Conservation (phyloP, 2,888 invertebrate species). For the Formica aserva region DNA sequence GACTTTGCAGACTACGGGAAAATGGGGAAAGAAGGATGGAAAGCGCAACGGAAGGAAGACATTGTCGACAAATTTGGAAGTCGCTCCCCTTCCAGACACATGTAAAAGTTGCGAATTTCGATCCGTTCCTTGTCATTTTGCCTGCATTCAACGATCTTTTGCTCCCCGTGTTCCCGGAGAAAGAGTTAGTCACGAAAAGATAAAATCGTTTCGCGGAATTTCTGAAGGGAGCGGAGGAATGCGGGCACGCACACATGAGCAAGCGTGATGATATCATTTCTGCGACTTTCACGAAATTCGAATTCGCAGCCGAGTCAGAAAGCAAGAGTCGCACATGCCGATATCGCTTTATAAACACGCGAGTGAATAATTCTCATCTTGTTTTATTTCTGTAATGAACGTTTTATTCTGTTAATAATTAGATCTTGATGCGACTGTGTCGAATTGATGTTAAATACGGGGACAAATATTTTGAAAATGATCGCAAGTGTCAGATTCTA, state of each 20-base stretch:
- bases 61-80: slow-evolving; percentile 34
- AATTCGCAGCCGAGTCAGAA: slow-evolving; percentile 21
- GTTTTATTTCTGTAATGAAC: slow-evolving; percentile 3
- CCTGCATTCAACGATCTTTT: not conserved
- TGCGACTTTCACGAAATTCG: slow-evolving; percentile 11
- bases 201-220: slow-evolving; percentile 2
- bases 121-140: slow-evolving; percentile 11
- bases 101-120: slow-evolving; percentile 47
- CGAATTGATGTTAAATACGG: not conserved
- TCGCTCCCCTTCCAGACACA: slow-evolving; percentile 20
- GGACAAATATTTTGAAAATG: not conserved
- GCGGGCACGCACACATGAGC: not conserved
- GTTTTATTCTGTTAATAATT: slow-evolving; percentile 17
- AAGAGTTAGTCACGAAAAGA: slow-evolving; percentile 14
- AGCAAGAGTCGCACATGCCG: not conserved
- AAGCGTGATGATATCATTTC: slow-evolving; percentile 23
- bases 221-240: not conserved
- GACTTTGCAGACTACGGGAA: slow-evolving; percentile 2
- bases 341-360: not conserved
- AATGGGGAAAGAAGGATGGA: slow-evolving; percentile 8
- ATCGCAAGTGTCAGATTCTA: not conserved
- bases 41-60: slow-evolving; percentile 6
- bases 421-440: not conserved
- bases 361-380: slow-evolving; percentile 10
- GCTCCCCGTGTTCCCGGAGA: not conserved